Conservation (phyloP, 2,113 vertebrate genomes). For the Gymnocephalus cernua region DNA sequence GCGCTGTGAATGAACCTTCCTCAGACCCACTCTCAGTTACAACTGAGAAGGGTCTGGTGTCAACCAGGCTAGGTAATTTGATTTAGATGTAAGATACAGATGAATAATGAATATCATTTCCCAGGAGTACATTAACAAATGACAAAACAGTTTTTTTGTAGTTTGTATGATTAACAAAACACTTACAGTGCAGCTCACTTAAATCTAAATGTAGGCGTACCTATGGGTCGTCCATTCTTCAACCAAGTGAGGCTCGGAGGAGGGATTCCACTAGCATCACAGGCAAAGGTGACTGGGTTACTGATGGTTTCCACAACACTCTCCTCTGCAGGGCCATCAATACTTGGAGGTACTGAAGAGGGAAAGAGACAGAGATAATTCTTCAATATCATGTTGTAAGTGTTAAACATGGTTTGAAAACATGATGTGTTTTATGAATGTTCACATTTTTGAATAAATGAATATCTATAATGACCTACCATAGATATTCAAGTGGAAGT, state of each 20-base stretch:
- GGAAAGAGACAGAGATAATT: neutral
- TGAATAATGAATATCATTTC: neutral
- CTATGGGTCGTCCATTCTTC: constrained; percentile 91
- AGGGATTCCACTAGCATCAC: constrained; percentile 94
- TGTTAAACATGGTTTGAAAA: neutral
- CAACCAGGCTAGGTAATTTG: neutral
- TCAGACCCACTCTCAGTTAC: too few relatives aligned
- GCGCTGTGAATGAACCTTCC: too few relatives aligned
- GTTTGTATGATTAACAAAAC: neutral
- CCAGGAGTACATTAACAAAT: neutral
- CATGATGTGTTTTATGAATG: neutral
- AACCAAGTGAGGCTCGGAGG: constrained; percentile 91
- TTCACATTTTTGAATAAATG: neutral
- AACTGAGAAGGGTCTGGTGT: too few relatives aligned
- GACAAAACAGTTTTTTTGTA: neutral
- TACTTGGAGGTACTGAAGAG: constrained; percentile 89
- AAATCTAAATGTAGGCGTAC: constrained; percentile 73
- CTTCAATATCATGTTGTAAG: neutral
- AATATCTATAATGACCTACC: constrained; percentile 80
- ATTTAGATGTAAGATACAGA: constrained; percentile 9
- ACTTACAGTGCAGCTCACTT: too few relatives aligned
- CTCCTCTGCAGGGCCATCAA: constrained; percentile 89
- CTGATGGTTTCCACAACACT: constrained; percentile 87
- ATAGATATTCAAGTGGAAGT: constrained; percentile 95
- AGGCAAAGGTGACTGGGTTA: constrained; percentile 91